Base-by-base conservation (phyloP, 2,888 invertebrate species). In the Pharmacophagus antenor region DNA sequence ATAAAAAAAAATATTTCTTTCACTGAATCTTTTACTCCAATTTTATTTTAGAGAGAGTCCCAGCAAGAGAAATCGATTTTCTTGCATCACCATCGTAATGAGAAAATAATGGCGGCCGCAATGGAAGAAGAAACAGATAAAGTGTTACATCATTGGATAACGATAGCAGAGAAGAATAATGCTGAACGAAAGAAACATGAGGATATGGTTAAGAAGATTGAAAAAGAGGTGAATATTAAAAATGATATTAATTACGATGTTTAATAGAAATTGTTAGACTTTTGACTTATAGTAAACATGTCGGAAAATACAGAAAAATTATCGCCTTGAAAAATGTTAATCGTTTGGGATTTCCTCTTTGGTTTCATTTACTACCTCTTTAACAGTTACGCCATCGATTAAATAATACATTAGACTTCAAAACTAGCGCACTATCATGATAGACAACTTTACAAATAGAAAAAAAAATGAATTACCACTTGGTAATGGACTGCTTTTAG, bases 41-140 rank as follows among this genome's bases (percentile, higher is more conserved):
- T 51, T 21, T 15, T 22, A 15, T 75, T 77, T 18, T 67, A 89
- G 89, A 68, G 76, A 65, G 76, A 70, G 22, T 73, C 84, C 2
- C 81, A 84, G 71, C 65, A 75, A 8, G 83, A 86, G 62, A 82
- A 87, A 63, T 67, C 79, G 58, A 64, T 84, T 0, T 84, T 80
- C 62, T 66, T 79, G 0, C 77, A 82, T 7, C 74, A 82, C 63
- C 75, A 72, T 46, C 75, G 78, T 3, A 72, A 73, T 0, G 85
- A 89, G 56, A 77, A 75, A 59, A 70, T 63, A 48, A 71, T 77
- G 41, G 73, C 77, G 0, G 62, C 67, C 0, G 73, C 75, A 25
- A 68, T 87, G 57, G 78, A 84, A 46, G 65, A 72, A 41, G 81
- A 82, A 60, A 62, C 77, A 0, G 80, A 86, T 2, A 79, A 59